phyloP scores from a whole-genome alignment of 1,140 invertebrate genomes.

The Caenorhabditis latens region DNA sequence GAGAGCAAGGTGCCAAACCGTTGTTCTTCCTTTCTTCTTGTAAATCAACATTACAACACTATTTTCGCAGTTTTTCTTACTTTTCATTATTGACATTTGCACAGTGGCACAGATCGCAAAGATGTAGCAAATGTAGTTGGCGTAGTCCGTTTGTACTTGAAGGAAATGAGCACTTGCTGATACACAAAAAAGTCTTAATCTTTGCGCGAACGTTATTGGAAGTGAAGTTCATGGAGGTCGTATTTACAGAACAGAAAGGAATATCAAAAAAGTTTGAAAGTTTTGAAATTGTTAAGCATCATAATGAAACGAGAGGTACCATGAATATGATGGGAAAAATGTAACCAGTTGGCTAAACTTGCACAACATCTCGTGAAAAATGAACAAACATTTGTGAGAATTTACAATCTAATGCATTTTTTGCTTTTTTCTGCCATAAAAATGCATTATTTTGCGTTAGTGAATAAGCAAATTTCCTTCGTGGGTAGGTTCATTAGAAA shows the following conservation, averaged over 20 bases:
- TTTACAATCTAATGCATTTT: too few relatives aligned
- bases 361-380: too few relatives aligned
- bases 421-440: too few relatives aligned
- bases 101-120: constrained; percentile 2
- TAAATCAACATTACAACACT: constrained; percentile 50
- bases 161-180: constrained; percentile 26
- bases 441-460: too few relatives aligned
- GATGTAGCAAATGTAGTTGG: constrained; percentile 12
- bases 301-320: too few relatives aligned
- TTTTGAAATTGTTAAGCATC: too few relatives aligned
- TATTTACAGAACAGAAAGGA: neutral
- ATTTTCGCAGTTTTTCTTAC: constrained; percentile 42
- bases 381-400: too few relatives aligned
- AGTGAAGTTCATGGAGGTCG: neutral
- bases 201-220: constrained; percentile 25
- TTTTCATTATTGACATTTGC: constrained; percentile 43
- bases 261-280: too few relatives aligned
- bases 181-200: constrained; percentile 23
- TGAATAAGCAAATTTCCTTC: too few relatives aligned
- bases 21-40: neutral
- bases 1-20: constrained; percentile 45
- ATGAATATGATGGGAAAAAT: too few relatives aligned
- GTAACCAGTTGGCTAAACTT: too few relatives aligned
- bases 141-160: constrained; percentile 35
- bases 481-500: too few relatives aligned